Base-by-base conservation (phyloP, 2,888 invertebrate species). In the Eristalis pertinax region DNA sequence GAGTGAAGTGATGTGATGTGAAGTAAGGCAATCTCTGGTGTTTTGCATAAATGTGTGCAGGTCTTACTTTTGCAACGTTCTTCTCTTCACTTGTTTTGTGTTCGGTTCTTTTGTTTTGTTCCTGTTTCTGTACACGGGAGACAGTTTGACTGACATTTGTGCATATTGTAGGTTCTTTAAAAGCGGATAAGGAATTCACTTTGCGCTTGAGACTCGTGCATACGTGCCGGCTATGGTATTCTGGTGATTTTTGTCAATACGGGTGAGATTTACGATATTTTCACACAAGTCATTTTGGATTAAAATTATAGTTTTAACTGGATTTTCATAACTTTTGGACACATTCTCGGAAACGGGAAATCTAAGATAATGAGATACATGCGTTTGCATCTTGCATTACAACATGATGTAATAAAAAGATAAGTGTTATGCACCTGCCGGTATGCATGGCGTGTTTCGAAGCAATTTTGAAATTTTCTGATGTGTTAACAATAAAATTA, bases 71-170 rank as follows among this genome's bases (percentile, higher is more conserved):
- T 72, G 64, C 58, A 13, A 41, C 38, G 32, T n/a, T 64, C 50
- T 19, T n/a, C 19, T 50, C 19, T 8, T 50, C 50, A 60, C 19
- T 50, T 38, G 43, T 69, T 50, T 29, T 24, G 7, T 24, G 7
- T 60, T 60, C 19, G 7, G 35, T 69, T 69, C 64, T 60, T 68
- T 38, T 29, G 29, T 73, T 74, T 74, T 73, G 62, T 72, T 41
- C 50, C 19, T 43, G 62, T 79, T 29, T 67, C 69, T 68, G 67
- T 41, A 78, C 78, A 86, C 74, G 70, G 68, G 38, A 87, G 79
- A 76, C 79, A 79, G 72, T 76, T 87, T 87, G 87, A 87, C 87
- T 87, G 87, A 87, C 87, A 87, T 84, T 87, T 84, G 79, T 87
- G 87, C 87, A 87, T 87, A 87, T 87, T 79, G 87, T 84, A 75